phyloP scores from a whole-genome alignment of 35 echinoderm and acorn worm genomes.

The Ophiothrix spiculata region DNA sequence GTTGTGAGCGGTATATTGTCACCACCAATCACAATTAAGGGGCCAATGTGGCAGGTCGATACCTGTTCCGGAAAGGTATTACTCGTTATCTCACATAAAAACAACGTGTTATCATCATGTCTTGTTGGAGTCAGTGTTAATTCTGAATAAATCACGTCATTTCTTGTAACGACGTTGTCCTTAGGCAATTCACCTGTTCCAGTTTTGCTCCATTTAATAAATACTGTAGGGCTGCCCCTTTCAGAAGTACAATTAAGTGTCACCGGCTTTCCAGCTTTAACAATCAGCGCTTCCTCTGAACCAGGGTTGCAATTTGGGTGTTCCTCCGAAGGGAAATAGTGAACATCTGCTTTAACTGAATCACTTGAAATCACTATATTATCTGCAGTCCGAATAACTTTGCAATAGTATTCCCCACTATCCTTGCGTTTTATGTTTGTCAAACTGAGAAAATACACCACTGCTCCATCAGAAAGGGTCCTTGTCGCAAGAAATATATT shows the following conservation, averaged over 20 bases:
- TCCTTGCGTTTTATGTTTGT: not conserved
- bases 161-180: not conserved
- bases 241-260: not conserved
- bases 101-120: not conserved
- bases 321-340: not conserved
- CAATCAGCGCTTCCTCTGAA: not conserved
- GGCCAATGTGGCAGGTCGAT: not conserved
- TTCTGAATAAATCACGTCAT: not conserved
- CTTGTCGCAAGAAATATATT: not conserved
- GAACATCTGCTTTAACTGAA: not conserved
- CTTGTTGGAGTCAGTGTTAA: not conserved
- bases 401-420: not conserved
- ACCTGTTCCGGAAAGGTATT: not conserved
- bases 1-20: not conserved
- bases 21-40: not conserved
- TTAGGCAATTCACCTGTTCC: conserved; percentile 2
- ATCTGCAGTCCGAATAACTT: not conserved
- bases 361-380: not conserved
- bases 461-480: not conserved
- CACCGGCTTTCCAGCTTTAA: not conserved
- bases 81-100: not conserved
- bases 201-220: not conserved
- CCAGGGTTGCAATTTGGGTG: not conserved
- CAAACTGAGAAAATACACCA: not conserved
- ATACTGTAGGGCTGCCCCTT: not conserved